These are phyloP conservation scores for Mycalesis mineus DNA, from an alignment of 2,888 invertebrate species.

Conservation along the genomic window DNA sequence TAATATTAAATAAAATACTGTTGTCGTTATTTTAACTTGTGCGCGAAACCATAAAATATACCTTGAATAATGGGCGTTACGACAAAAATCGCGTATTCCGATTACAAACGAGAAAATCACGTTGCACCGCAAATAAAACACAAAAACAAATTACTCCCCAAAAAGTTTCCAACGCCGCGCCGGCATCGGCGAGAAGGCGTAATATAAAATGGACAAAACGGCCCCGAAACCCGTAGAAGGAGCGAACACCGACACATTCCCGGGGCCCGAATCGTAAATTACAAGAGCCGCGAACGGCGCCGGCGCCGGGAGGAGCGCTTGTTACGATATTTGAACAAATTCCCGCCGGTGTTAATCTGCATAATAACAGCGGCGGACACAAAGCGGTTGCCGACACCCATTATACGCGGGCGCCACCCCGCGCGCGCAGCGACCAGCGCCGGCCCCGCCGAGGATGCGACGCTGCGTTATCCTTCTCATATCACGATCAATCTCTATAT, in stretches of 20 bases:
- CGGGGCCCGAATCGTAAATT: conserved; percentile 70
- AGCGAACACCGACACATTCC: conserved; percentile 68
- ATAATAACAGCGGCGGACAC: conserved; percentile 75
- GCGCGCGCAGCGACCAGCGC: conserved; percentile 41
- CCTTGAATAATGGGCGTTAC: not conserved
- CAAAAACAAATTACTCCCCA: conserved; percentile 42
- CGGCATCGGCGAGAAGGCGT: conserved; percentile 38
- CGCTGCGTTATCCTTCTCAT: conserved; percentile 4
- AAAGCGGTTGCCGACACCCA: conserved; percentile 74
- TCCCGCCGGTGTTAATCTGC: conserved; percentile 79
- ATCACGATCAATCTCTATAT: not conserved
- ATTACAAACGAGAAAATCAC: conserved; percentile 10
- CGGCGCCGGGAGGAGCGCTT: conserved; percentile 73
- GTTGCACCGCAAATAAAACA: conserved; percentile 9
- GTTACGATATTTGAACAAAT: conserved; percentile 79
- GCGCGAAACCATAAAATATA: no score
- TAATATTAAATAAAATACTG: no score
- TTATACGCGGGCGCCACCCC: conserved; percentile 74
- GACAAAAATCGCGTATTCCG: conserved; percentile 5
- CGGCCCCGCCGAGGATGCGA: conserved; percentile 7
- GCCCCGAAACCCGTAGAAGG: conserved; percentile 49
- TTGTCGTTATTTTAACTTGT: no score
- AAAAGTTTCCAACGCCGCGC: conserved; percentile 23
- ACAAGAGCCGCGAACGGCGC: conserved; percentile 65
- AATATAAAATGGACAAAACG: conserved; percentile 57